Base-by-base conservation (phyloP, 1,140 invertebrate genomes). In the Drosophila equinoxialis region DNA sequence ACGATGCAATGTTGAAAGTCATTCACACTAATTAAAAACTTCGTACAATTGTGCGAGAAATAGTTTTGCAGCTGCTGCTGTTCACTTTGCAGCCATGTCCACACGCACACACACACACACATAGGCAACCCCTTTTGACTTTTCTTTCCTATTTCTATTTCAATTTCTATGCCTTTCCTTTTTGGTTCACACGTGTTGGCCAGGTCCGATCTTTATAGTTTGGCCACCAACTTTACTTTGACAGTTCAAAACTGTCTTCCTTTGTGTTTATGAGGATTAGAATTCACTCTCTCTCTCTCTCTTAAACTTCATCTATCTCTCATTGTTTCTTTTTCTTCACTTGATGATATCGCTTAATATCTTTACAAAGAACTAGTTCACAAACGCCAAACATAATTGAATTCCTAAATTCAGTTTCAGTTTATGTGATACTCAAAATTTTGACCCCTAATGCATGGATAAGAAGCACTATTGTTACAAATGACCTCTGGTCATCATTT, bases 21-120 rank as follows among this genome's bases (percentile, higher is more conserved):
- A 91, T 91, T 91, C 81, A 82, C 90, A 91, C 90, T 91, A 91
- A 91, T 91, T 91, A 91, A 91, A 91, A 91, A 91, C 90, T 91
- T 91, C 80, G 76, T 66, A 91, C 85, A 90, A 90, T 89, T 89
- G 84, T 89, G 74, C 77, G 74, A 89, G 80, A 90, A 89, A 89
- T 90, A 89, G 84, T 89, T 84, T 89, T 78, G 80, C 81, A 85
- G 81, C 79, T 78, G 79, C 80, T 87, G 65, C 77, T 77, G 77
- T 69, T 70, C 81, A 69, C 48, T 77, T 68, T 51, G 10, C 45
- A 26, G 26, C 26, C 26, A 26, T 26, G 26, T 26, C 13, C 41
- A 23, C 20, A 23, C 20, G 2, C 20, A 23, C 1, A 23, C 20
- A n/a, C 30, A 51, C 42, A 48, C 26, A 33, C n/a, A 64, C 23